Conservation (phyloP, 2,888 invertebrate genomes). For the Aelia acuminata region DNA sequence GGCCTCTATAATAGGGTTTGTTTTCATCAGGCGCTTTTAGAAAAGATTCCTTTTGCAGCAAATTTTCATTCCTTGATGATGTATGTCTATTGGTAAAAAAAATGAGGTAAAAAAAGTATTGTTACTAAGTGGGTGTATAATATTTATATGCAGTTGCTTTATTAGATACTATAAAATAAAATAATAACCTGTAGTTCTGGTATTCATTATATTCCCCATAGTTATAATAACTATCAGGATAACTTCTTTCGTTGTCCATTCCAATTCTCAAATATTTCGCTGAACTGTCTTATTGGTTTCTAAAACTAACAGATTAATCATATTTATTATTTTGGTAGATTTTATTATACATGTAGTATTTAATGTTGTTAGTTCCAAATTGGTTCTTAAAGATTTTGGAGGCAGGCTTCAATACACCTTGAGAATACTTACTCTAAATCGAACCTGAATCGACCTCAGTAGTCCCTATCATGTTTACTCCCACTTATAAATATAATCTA, state of each 20-base stretch:
- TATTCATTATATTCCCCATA: slow-evolving; percentile 3
- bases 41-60: not conserved
- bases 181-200: not conserved
- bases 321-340: not conserved
- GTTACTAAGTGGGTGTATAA: too few relatives aligned
- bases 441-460: too few relatives aligned
- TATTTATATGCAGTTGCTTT: too few relatives aligned
- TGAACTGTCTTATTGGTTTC: not conserved
- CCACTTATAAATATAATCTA: too few relatives aligned
- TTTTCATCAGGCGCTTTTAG: not conserved
- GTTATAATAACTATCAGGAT: not conserved
- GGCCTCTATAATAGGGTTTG: not conserved
- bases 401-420: too few relatives aligned
- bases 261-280: not conserved
- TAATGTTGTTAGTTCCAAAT: too few relatives aligned
- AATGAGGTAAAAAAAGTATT: too few relatives aligned
- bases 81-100: not conserved
- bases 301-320: not conserved
- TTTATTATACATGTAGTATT: too few relatives aligned
- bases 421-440: too few relatives aligned
- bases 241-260: not conserved
- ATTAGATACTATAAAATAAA: too few relatives aligned
- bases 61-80: not conserved
- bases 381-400: too few relatives aligned
- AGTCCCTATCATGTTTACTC: too few relatives aligned